These are phyloP conservation scores for Andrena flavipes DNA, from an alignment of 2,888 invertebrate genomes.

Conservation along the genomic window DNA sequence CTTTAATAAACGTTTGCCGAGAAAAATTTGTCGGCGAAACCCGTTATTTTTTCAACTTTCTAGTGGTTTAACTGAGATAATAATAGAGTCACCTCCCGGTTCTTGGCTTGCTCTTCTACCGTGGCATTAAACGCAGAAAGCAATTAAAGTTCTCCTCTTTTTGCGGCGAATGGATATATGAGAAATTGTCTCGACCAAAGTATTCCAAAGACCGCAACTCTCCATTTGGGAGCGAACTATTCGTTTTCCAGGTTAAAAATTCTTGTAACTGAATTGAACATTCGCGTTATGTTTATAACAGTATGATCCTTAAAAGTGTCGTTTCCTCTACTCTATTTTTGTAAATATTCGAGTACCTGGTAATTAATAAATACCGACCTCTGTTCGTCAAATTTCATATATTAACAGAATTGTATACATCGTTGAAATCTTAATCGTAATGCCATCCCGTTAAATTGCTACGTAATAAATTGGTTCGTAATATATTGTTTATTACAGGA, in stretches of 20 bases:
- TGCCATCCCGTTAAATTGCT: too few species aligned
- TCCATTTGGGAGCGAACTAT: background rate
- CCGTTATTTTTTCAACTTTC: slow-evolving; percentile 37
- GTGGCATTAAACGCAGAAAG: slow-evolving; percentile 41
- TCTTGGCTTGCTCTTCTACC: slow-evolving; percentile 1
- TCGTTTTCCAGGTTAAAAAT: slow-evolving; percentile 26
- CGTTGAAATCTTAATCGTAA: background rate
- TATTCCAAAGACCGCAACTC: slow-evolving; percentile 3
- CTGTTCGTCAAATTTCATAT: background rate
- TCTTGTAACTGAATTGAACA: slow-evolving; percentile 18
- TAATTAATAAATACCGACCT: background rate
- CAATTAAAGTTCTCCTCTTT: slow-evolving; percentile 48
- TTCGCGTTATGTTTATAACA: background rate
- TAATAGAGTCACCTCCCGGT: slow-evolving; percentile 20
- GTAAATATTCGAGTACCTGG: background rate
- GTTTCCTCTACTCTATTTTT: background rate
- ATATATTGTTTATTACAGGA: background rate
- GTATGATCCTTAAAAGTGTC: background rate
- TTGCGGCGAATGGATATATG: slow-evolving; percentile 36
- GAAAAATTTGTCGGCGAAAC: slow-evolving; percentile 12
- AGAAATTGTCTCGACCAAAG: slow-evolving; percentile 38
- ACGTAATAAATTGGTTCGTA: background rate
- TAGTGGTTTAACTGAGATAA: slow-evolving; percentile 29
- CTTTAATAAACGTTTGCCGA: background rate
- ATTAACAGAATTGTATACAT: background rate